These are phyloP conservation scores for Eidolon dupreanum DNA, from an alignment of 2,797 vertebrate genomes.

Conservation along the genomic window DNA sequence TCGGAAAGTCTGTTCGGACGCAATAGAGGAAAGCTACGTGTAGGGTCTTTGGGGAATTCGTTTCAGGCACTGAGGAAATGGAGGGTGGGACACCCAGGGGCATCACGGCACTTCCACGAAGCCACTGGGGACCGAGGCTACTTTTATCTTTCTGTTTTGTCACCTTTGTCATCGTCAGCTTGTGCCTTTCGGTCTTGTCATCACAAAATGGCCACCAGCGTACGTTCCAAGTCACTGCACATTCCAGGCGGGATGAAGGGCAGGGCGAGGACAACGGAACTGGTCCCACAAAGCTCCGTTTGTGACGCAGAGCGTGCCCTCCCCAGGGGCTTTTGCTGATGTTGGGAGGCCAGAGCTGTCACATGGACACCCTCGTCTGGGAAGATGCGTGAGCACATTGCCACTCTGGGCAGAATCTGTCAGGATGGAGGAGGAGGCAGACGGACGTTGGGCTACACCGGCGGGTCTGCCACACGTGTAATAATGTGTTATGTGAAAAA, in stretches of 20 bases:
- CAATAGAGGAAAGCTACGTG: neutral
- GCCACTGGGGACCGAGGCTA: neutral
- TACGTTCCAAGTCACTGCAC: neutral
- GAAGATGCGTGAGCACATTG: rapidly evolving
- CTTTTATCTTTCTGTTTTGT: neutral
- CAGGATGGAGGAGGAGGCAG: neutral
- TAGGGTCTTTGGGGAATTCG: neutral
- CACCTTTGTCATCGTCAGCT: neutral
- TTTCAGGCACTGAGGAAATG: neutral
- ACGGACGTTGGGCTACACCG: rapidly evolving
- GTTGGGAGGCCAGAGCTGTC: neutral
- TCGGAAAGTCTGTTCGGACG: neutral
- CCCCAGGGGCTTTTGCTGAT: neutral
- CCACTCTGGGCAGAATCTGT: neutral
- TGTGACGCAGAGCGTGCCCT: neutral
- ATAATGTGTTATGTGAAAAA: neutral
- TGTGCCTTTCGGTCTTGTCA: neutral
- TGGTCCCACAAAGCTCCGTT: neutral
- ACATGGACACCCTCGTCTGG: neutral
- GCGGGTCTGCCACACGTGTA: neutral
- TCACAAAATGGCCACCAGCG: neutral
- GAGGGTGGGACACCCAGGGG: neutral
- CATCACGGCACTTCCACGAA: neutral
- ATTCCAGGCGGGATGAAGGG: neutral
- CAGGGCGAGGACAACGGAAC: neutral